Evolutionary conservation across 2,888 invertebrate species (phyloP).

Genomic region (Cryptocephalus moraei): DNA sequence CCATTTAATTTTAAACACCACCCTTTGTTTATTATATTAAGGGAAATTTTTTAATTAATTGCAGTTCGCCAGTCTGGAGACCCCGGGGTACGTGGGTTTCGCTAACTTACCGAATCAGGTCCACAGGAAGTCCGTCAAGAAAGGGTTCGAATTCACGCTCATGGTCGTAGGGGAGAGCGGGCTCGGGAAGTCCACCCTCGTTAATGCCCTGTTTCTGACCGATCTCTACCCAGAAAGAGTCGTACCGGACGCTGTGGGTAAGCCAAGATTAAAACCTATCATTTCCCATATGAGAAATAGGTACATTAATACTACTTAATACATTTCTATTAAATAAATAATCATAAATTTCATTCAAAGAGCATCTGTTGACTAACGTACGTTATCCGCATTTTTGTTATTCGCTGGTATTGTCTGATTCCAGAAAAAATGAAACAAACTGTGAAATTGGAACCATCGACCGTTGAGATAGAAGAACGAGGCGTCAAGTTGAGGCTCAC

Average conservation of each 20-base stretch:
- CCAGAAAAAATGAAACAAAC: conserved; percentile 85
- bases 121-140: conserved; percentile 93
- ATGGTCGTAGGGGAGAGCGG: conserved; percentile 86
- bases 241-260: conserved; percentile 79
- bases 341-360: too few species aligned
- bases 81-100: conserved; percentile 85
- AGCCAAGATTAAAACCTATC: conserved; percentile 25
- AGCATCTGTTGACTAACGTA: too few species aligned
- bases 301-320: neutral
- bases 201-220: conserved; percentile 89
- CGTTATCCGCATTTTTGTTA: too few species aligned
- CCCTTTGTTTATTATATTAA: neutral
- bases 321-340: neutral
- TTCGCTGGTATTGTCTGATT: conserved; percentile 4
- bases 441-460: conserved; percentile 87
- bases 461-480: conserved; percentile 92
- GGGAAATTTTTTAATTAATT: conserved; percentile 21
- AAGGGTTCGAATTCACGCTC: conserved; percentile 93
- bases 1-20: neutral
- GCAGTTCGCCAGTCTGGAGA: conserved; percentile 75
- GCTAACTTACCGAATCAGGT: conserved; percentile 96
- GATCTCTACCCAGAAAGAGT: conserved; percentile 91
- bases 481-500: conserved; percentile 89
- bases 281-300: too few species aligned
- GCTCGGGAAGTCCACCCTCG: conserved; percentile 89